Base-by-base conservation (phyloP, 2,113 vertebrate species). In the Petrocephalus zakoni region DNA sequence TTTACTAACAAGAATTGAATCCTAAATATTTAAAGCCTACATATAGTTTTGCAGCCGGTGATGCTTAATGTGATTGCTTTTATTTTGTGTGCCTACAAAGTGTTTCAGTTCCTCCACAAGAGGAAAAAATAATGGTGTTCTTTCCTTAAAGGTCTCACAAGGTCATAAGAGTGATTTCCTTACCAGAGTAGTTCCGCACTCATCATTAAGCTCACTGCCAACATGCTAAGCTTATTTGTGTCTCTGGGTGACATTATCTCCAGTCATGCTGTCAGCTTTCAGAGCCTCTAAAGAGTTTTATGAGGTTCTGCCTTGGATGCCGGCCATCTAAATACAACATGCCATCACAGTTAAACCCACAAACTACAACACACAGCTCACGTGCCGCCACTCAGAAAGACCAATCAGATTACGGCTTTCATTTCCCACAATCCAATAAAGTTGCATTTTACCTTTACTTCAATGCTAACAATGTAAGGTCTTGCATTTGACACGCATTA, bases 171-270 rank as follows among this genome's bases (percentile, higher is more conserved):
- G 93, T 90, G 86, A 90, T 90, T 88, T 91, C 17, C 93, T 92
- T 92, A 91, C 81, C 91, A 81, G 86, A 64, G 87, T 22, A 82
- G 84, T 84, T 78, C 7, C 89, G 90, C 87, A 87, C 89, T 90
- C 89, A 91, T 93, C 91, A 93, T 93, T 95, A 93, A 95, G 92
- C 42, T 64, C 82, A 88, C 90, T 92, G 92, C 92, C 93, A 94
- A 94, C 93, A 56, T 90, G 93, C 93, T 94, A 95, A 95, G 94
- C 93, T 91, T 93, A 93, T 94, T 92, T 93, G 93, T 90, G 91
- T 89, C 91, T 94, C 93, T 91, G 90, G 86, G 91, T 90, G 92
- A 90, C 82, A 75, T 85, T 90, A 93, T 91, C 93, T 92, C 94
- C 56, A 95, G 88, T 86, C 87, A 53, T 92, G 91, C 87, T 93